A percentile compares a stretch with the other conserved stretches of the same genome.
phyloP scores from a whole-genome alignment of 1,140 invertebrate genomes.

The Ips nitidus region DNA sequence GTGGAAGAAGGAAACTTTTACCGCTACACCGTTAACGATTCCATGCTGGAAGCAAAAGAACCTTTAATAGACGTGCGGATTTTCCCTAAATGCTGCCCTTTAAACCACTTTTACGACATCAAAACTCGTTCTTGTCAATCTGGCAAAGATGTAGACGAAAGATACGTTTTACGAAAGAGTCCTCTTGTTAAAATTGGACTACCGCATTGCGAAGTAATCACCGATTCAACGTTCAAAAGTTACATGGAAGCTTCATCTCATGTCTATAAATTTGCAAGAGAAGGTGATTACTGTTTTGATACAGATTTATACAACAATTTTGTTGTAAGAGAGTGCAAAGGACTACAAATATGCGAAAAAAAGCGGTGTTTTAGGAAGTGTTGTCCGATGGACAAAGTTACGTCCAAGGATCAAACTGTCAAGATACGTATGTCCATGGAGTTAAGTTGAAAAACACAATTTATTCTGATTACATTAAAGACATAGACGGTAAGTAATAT shows the following conservation, averaged over 20 bases:
- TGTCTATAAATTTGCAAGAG: conserved; percentile 9
- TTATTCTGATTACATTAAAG: conserved; percentile 33
- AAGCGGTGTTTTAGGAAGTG: conserved; percentile 41
- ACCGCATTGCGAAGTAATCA: conserved; percentile 35
- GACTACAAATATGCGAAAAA: conserved; percentile 28
- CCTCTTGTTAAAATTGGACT: conserved; percentile 39
- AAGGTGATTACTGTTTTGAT: conserved; percentile 38
- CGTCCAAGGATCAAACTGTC: conserved; percentile 37
- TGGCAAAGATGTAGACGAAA: not conserved
- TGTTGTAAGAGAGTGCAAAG: conserved; percentile 38
- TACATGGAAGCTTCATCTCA: no score
- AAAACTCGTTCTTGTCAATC: conserved; percentile 32
- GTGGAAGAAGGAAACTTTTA: conserved; percentile 9
- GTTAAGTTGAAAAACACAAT: conserved; percentile 23
- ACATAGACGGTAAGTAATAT: conserved; percentile 35
- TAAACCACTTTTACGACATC: conserved; percentile 36
- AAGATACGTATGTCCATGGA: conserved; percentile 39
- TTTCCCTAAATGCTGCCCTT: conserved; percentile 45
- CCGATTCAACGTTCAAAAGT: conserved; percentile 26
- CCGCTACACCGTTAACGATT: conserved; percentile 8
- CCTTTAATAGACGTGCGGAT: not conserved
- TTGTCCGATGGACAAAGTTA: conserved; percentile 45
- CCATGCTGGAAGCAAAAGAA: not conserved
- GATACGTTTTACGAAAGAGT: conserved; percentile 1
- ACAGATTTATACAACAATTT: conserved; percentile 16